Evolutionary conservation across 1,140 invertebrate species (phyloP), one percentile per base, ranked within the genome.

Genomic region (Nymphalis io): DNA sequence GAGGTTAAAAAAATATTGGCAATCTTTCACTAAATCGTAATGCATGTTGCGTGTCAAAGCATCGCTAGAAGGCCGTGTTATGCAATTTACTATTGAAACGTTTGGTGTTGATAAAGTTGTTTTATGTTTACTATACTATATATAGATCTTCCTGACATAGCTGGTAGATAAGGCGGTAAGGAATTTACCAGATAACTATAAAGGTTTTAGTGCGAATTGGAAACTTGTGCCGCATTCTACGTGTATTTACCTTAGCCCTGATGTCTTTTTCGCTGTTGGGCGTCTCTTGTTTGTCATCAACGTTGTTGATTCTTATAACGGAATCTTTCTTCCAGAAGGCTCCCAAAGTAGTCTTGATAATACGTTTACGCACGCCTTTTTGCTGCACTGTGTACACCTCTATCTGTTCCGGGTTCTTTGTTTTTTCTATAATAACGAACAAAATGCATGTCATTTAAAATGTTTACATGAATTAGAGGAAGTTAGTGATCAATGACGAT

Each of bases 251-350:
- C 92, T 95, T 94, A 78, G 93, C 93, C 78, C 93, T 92, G 76
- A 95, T 94, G 78, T 93, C 93, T 83, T 94, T 94, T 73, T 94
- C 94, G 69, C 79, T 92, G 83, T 95, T 94, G 33, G 94, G 93
- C 44, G 92, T 89, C 83, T 94, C 93, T 78, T 93, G 93, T 75
- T 94, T 94, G 81, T 95, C 94, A 58, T 93, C 93, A 73, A 94
- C 94, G 79, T 95, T 95, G 82, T 95, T 95, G 79, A 95, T 95
- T 60, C 94, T 92, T 79, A 95, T 92, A 72, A 93, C 91, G 61
- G 93, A 94, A 72, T 93, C 94, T 70, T 93, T 92, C 72, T 93
- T 93, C 95, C 95, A 95, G 74, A 95, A 95, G 65, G 94, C 93
- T 78, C 92, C 87, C 76, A 95, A 82, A 65, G 93, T 92, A 68